A percentile compares a stretch with the other conserved stretches of the same genome.
Conservation (phyloP, 2,113 vertebrate genomes). For the Apodemus speciosus region DNA sequence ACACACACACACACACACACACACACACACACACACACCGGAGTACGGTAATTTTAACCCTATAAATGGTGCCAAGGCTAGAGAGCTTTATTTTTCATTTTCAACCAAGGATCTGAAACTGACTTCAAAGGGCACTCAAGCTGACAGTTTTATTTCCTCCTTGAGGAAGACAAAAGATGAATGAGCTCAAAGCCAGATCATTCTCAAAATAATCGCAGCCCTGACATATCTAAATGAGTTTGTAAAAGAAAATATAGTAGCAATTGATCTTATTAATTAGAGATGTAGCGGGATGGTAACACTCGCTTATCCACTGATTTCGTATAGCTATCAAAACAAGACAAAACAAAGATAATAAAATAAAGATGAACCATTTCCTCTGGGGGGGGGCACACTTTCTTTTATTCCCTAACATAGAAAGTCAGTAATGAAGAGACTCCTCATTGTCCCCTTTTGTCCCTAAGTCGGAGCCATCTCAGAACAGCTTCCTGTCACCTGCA, state of each 20-base stretch:
- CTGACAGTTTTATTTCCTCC: slow-evolving; percentile 86
- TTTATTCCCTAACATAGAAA: slow-evolving; percentile 60
- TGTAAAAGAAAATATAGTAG: slow-evolving; percentile 87
- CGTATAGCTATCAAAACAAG: slow-evolving; percentile 83
- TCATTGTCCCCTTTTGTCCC: neutral
- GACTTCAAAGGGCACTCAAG: slow-evolving; percentile 86
- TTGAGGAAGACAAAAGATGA: slow-evolving; percentile 85
- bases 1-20: too few relatives aligned
- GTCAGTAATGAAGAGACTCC: neutral
- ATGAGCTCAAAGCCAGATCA: slow-evolving; percentile 85
- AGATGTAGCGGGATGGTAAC: slow-evolving; percentile 81
- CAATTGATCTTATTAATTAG: slow-evolving; percentile 89
- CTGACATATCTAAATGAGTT: slow-evolving; percentile 88
- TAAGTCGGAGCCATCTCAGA: neutral
- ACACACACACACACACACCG: neutral
- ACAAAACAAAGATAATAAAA: slow-evolving; percentile 77
- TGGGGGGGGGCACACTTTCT: slow-evolving; percentile 55
- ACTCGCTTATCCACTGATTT: slow-evolving; percentile 81
- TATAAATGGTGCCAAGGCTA: slow-evolving; percentile 60
- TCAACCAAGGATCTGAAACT: slow-evolving; percentile 83
- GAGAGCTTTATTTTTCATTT: slow-evolving; percentile 82
- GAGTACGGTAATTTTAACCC: slow-evolving; percentile 64
- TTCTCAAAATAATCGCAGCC: slow-evolving; percentile 87
- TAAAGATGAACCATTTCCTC: slow-evolving; percentile 78
- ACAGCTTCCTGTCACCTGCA: slow-evolving; percentile 12